These are phyloP conservation scores for Watsonalla binaria DNA, from an alignment of 2,888 invertebrate species.

Conservation along the genomic window DNA sequence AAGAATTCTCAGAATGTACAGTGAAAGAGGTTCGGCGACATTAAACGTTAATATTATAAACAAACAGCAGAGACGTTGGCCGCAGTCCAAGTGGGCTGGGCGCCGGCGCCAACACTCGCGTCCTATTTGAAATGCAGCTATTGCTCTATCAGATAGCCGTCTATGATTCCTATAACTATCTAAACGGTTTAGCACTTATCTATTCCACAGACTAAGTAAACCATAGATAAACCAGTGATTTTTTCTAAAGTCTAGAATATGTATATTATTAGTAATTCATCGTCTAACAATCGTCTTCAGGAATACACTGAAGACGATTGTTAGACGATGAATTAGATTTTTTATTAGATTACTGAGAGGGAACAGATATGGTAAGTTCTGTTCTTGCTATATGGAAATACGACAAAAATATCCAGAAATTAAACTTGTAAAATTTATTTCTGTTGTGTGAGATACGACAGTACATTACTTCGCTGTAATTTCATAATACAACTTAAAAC, in stretches of 20 bases:
- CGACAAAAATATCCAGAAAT: no score
- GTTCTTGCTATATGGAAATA: no score
- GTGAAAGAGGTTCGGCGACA: conserved; percentile 34
- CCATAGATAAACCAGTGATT: neutral
- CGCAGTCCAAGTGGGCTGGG: conserved; percentile 60
- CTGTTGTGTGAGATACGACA: no score
- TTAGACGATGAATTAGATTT: no score
- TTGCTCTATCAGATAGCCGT: conserved; percentile 42
- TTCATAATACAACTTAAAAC: neutral
- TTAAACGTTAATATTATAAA: conserved; percentile 66
- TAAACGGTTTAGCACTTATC: conserved; percentile 7
- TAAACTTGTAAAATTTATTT: no score
- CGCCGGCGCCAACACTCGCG: conserved; percentile 47
- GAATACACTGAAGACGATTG: no score
- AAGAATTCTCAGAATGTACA: conserved; percentile 26
- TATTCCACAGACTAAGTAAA: neutral
- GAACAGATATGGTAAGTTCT: no score
- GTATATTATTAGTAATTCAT: no score
- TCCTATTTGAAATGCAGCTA: conserved; percentile 47
- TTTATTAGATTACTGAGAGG: no score
- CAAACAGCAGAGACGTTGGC: conserved; percentile 65
- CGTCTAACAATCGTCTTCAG: no score
- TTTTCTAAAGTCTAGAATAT: no score
- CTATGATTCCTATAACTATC: conserved; percentile 26
- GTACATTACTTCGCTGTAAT: neutral